phyloP scores from a whole-genome alignment of 2,113 vertebrate genomes.

The Rhea americana region DNA sequence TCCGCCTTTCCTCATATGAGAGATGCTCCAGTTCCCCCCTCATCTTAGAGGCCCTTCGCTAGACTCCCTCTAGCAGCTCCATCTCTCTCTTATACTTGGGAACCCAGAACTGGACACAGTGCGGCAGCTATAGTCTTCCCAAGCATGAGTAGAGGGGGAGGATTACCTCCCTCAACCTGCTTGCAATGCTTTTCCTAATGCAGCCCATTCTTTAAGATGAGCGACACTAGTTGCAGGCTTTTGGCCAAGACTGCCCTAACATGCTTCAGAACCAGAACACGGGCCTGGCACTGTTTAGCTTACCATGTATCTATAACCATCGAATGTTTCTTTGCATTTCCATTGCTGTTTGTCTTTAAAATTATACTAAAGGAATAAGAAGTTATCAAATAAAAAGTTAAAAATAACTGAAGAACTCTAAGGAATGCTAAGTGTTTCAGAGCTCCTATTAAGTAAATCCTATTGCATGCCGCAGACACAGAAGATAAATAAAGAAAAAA shows the following conservation, averaged over 20 bases:
- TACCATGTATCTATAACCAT: neutral
- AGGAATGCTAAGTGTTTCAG: neutral
- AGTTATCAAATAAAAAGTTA: neutral
- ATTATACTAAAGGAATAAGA: neutral
- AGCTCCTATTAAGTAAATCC: neutral
- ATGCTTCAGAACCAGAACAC: neutral
- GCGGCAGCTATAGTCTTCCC: neutral
- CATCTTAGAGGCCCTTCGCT: neutral
- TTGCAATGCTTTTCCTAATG: neutral
- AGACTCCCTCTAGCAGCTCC: neutral
- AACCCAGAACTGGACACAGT: neutral
- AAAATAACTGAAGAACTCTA: neutral
- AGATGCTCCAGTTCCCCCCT: rapidly evolving
- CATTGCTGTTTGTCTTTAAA: neutral
- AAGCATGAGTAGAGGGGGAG: neutral
- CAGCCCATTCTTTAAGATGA: neutral
- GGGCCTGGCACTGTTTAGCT: neutral
- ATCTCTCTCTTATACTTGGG: neutral
- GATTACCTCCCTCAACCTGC: neutral
- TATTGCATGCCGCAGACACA: neutral
- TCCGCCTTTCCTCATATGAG: neutral
- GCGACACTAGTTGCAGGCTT: neutral
- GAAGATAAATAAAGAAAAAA: neutral
- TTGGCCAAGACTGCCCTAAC: neutral
- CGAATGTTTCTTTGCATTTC: neutral